Evolutionary conservation across 2,113 vertebrate species (phyloP).

Genomic region (Vulpes lagopus): DNA sequence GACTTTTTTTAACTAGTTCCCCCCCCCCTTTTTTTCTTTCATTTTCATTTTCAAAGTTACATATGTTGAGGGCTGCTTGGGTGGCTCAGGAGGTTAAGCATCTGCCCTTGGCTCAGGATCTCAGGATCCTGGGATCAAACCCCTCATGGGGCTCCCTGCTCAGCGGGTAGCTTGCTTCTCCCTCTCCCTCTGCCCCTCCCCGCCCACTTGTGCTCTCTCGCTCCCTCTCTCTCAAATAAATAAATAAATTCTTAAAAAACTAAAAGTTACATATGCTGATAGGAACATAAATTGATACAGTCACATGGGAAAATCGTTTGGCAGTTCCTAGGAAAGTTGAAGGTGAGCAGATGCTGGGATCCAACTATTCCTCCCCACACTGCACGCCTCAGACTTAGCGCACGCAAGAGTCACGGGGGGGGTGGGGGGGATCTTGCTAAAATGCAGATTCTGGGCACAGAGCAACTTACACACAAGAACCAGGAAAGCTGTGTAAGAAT

Average conservation of each 20-base stretch:
- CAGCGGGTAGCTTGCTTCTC: too few relatives aligned
- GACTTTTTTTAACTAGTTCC: neutral
- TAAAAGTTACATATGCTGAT: neutral
- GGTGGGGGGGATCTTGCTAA: neutral
- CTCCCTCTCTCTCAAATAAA: too few relatives aligned
- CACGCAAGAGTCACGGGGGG: too few relatives aligned
- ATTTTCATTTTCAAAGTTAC: neutral
- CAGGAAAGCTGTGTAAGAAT: neutral
- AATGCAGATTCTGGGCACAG: neutral
- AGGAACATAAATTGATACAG: neutral
- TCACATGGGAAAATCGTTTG: neutral
- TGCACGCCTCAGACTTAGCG: neutral
- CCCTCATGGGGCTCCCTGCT: too few relatives aligned
- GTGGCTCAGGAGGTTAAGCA: too few relatives aligned
- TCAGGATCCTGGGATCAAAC: too few relatives aligned
- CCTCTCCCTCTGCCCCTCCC: too few relatives aligned
- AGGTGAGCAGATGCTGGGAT: neutral
- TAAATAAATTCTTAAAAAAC: too few relatives aligned
- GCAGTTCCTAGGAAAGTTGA: neutral
- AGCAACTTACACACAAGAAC: neutral
- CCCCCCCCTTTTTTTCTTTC: too few relatives aligned
- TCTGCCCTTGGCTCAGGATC: too few relatives aligned
- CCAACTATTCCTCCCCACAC: fast-evolving
- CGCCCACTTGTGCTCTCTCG: too few relatives aligned
- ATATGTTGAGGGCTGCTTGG: neutral